Evolutionary conservation across 2,888 invertebrate species (phyloP).

Genomic region (Tanypteryx hageni): DNA sequence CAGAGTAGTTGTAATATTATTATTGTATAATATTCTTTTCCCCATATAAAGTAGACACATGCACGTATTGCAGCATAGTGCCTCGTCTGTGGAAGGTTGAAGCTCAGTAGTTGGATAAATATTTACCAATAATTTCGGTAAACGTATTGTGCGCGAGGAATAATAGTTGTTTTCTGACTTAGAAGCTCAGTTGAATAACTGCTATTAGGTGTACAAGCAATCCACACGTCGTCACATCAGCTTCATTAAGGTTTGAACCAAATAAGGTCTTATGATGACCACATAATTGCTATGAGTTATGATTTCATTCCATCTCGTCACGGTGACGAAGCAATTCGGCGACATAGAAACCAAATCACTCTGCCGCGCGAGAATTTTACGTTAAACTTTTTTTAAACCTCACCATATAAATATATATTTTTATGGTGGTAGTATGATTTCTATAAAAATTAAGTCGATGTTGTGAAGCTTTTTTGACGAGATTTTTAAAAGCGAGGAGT

Average conservation of each 20-base stretch:
- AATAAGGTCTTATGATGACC: not conserved
- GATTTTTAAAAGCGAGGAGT: no score
- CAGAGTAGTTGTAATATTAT: no score
- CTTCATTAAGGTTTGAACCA: not conserved
- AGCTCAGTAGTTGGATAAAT: not conserved
- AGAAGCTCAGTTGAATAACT: not conserved
- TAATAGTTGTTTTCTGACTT: slow-evolving; percentile 11
- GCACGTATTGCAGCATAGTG: no score
- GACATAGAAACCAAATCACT: not conserved
- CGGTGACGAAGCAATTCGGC: not conserved
- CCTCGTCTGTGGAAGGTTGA: no score
- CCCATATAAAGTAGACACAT: no score
- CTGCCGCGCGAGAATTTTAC: not conserved
- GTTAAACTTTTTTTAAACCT: no score
- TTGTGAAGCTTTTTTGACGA: no score
- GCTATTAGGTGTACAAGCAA: slow-evolving; percentile 17
- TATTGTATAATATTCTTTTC: no score
- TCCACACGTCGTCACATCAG: slow-evolving; percentile 13
- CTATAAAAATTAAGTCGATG: no score
- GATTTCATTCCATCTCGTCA: not conserved
- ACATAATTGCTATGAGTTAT: slow-evolving; percentile 21
- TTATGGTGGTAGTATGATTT: no score
- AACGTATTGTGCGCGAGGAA: not conserved
- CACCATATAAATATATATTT: no score
- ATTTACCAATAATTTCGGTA: not conserved